Evolutionary conservation across 2,888 invertebrate genomes (phyloP).

Genomic region (Emmelina monodactyla): DNA sequence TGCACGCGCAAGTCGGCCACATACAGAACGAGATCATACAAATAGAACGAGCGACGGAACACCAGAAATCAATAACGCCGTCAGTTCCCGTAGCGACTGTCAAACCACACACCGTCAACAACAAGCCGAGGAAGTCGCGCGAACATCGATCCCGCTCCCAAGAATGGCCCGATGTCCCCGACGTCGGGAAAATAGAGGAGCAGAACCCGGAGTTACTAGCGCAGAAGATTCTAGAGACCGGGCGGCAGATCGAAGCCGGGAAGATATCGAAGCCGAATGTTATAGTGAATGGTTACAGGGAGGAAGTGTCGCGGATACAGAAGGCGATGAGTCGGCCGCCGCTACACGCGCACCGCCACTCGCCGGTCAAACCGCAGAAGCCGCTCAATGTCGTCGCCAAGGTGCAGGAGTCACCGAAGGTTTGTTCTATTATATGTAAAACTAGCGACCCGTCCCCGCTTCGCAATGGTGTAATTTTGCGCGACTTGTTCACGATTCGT

Average conservation of each 20-base stretch:
- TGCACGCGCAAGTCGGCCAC: slow-evolving; percentile 80
- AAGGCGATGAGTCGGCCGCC: slow-evolving; percentile 19
- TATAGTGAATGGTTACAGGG: slow-evolving; percentile 45
- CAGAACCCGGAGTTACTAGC: slow-evolving; percentile 90
- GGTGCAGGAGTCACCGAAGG: slow-evolving; percentile 81
- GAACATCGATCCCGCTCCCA: slow-evolving; percentile 84
- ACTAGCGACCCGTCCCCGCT: background rate
- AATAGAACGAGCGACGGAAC: slow-evolving; percentile 76
- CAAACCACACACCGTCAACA: slow-evolving; percentile 49
- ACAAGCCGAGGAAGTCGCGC: slow-evolving; percentile 59
- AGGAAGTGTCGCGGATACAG: background rate
- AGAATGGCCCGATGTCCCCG: slow-evolving; percentile 92
- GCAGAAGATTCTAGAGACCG: slow-evolving; percentile 89
- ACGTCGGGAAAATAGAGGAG: slow-evolving; percentile 89
- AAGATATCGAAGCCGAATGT: slow-evolving; percentile 63
- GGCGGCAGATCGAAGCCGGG: slow-evolving; percentile 87
- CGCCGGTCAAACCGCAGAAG: slow-evolving; percentile 43
- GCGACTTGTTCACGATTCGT: too few species aligned
- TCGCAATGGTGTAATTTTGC: too few species aligned
- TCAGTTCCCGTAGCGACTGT: slow-evolving; percentile 48
- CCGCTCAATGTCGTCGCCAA: slow-evolving; percentile 53
- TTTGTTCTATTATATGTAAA: slow-evolving; percentile 21
- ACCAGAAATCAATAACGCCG: slow-evolving; percentile 57
- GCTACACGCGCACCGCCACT: slow-evolving; percentile 27
- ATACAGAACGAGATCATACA: slow-evolving; percentile 80